Conservation (phyloP, 2,797 vertebrate genomes). For the Delichon dasypus region DNA sequence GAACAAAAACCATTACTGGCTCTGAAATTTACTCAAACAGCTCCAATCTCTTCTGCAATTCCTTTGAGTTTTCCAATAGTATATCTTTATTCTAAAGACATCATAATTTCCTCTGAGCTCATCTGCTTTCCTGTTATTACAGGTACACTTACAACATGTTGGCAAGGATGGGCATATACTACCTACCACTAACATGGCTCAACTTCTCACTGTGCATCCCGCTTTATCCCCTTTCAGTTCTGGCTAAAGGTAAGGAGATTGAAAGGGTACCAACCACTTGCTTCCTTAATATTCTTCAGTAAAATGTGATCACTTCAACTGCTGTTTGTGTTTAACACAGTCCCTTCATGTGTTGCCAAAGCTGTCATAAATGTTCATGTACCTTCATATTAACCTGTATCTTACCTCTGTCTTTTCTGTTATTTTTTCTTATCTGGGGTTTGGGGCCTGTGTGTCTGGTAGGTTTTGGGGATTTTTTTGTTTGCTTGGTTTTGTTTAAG, state of each 20-base stretch:
- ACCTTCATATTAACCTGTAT: neutral
- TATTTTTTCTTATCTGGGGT: neutral
- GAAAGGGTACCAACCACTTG: neutral
- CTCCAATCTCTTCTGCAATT: neutral
- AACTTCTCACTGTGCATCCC: conserved; percentile 87
- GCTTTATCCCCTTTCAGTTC: conserved; percentile 84
- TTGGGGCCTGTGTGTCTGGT: neutral
- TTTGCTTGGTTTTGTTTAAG: neutral
- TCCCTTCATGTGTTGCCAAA: neutral
- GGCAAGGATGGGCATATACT: conserved; percentile 77
- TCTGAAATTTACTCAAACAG: neutral
- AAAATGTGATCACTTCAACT: neutral
- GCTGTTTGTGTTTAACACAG: neutral
- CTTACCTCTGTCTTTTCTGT: neutral
- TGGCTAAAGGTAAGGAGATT: conserved; percentile 84
- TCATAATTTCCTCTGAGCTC: neutral
- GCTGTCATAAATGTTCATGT: neutral
- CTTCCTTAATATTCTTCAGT: neutral
- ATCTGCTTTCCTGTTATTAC: conserved; percentile 1
- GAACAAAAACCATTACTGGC: neutral
- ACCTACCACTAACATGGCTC: conserved; percentile 81
- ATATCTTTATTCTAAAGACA: neutral
- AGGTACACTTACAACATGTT: conserved; percentile 90
- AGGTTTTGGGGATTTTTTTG: neutral
- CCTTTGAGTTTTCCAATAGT: neutral